Evolutionary conservation across 2,888 invertebrate genomes (phyloP).

Genomic region (Andrena chrysosceles): DNA sequence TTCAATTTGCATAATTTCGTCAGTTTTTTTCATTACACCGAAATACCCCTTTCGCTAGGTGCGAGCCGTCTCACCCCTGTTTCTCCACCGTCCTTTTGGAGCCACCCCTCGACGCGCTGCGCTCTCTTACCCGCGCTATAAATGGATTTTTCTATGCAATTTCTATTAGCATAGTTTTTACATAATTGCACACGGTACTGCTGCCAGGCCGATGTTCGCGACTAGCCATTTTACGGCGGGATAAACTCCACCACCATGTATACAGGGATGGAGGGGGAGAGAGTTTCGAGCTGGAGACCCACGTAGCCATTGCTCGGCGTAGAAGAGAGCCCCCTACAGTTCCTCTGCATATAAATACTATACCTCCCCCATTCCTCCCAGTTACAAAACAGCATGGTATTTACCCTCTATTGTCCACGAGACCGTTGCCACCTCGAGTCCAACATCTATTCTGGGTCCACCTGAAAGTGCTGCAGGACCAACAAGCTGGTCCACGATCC

Average conservation of each 20-base stretch:
- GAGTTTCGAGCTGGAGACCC: conserved; percentile 3
- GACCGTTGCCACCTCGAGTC: background rate
- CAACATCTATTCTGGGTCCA: background rate
- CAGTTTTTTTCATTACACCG: conserved; percentile 77
- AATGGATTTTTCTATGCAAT: conserved; percentile 82
- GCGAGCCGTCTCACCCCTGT: conserved; percentile 42
- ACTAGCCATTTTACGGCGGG: conserved; percentile 75
- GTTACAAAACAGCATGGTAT: background rate
- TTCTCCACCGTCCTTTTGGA: conserved; percentile 20
- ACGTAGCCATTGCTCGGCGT: conserved; percentile 1
- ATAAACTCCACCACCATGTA: conserved; percentile 75
- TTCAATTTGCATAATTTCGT: conserved; percentile 80
- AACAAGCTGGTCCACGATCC: background rate
- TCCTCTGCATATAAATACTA: background rate
- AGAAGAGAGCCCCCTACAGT: background rate
- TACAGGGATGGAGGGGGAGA: conserved; percentile 44
- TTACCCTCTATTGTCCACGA: conserved; percentile 1
- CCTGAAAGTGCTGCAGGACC: background rate
- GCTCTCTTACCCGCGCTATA: conserved; percentile 62
- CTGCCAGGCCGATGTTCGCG: conserved; percentile 68
- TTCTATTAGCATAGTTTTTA: conserved; percentile 84
- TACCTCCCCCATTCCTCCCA: too few species aligned
- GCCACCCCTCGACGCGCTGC: conserved; percentile 1
- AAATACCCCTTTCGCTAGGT: conserved; percentile 60
- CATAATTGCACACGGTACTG: conserved; percentile 78